Evolutionary conservation across 1,140 invertebrate genomes (phyloP), one percentile per base, ranked within the genome.

Genomic region (Pseudomyrmex pallidus): DNA sequence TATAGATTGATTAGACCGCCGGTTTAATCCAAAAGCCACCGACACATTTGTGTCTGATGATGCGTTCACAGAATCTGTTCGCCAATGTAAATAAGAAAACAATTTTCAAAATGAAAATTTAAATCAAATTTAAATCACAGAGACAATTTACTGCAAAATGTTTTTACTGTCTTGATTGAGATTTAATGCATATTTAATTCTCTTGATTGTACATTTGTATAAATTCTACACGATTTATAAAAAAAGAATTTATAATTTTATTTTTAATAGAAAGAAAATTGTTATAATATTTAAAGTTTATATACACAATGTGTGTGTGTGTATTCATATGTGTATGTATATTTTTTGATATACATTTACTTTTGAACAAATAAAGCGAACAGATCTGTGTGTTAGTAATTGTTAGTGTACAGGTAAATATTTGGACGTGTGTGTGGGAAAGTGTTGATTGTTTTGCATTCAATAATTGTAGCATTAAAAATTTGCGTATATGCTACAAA

Each of bases 401-500:
- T 80, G 44, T 80, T 80, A 80, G 54, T 80, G 15, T 15, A 2
- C 46, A 66, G 25, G n/a, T 50, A 64, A 20, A 12, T 13, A 57
- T 76, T 17, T 8, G 54, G 15, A 61, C 5, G 59, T 2, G 25
- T 67, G 50, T 46, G 50, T 46, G 12, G 56, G 12, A 61, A 50
- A 66, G 35, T 12, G 57, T 70, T 15, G 54, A 78, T 57, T 73
- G n/a, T 74, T 66, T 68, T 17, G 44, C 63, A 70, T 20, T 78
- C 76, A n/a, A 59, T 12, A 13, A 13, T 15, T 25, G 22, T 44
- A 35, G 17, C 17, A 17, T 46, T 15, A 13, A 72, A 10, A 78
- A 57, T 59, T 35, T 35, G 5, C 5, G 12, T n/a, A 25, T 20
- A 44, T 13, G 12, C 12, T 44, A 59, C 10, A 20, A 13, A 52